Evolutionary conservation across 2,888 invertebrate species (phyloP).

Genomic region (Rhagium mordax): DNA sequence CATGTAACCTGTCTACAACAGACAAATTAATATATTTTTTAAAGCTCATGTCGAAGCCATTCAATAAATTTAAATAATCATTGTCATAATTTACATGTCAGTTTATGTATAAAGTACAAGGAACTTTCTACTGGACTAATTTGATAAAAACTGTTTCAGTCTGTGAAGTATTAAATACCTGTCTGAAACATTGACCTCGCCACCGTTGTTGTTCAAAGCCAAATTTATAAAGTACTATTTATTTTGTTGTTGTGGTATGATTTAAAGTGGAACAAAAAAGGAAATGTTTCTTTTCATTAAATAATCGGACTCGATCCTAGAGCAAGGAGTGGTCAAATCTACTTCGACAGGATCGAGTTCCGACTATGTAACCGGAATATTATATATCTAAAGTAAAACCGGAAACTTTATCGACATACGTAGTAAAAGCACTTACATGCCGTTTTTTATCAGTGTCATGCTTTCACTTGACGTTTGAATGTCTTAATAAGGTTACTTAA

Average conservation of each 20-base stretch:
- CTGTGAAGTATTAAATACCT: conserved; percentile 4
- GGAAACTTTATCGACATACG: not conserved
- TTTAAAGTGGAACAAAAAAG: conserved; percentile 3
- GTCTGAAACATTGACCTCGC: conserved; percentile 15
- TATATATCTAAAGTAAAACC: not conserved
- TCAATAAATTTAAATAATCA: not conserved
- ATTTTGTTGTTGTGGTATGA: not conserved
- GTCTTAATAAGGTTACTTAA: conserved; percentile 10
- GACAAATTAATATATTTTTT: not conserved
- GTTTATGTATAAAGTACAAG: not conserved
- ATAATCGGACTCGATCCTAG: not conserved
- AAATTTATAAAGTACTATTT: not conserved
- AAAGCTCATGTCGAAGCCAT: not conserved
- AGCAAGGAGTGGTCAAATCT: conserved; percentile 1
- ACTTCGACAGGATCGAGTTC: conserved; percentile 9
- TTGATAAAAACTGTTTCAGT: conserved; percentile 15
- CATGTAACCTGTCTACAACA: not conserved
- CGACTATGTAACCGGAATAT: conserved; percentile 4
- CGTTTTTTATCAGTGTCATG: not conserved
- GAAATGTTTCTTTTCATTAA: conserved; percentile 2
- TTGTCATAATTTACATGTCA: conserved; percentile 3
- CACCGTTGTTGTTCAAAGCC: not conserved
- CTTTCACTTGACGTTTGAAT: conserved; percentile 13
- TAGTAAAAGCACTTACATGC: not conserved
- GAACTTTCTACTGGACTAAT: conserved; percentile 18